These are phyloP conservation scores for Uria aalge DNA, from an alignment of 2,113 vertebrate species.

Conservation along the genomic window DNA sequence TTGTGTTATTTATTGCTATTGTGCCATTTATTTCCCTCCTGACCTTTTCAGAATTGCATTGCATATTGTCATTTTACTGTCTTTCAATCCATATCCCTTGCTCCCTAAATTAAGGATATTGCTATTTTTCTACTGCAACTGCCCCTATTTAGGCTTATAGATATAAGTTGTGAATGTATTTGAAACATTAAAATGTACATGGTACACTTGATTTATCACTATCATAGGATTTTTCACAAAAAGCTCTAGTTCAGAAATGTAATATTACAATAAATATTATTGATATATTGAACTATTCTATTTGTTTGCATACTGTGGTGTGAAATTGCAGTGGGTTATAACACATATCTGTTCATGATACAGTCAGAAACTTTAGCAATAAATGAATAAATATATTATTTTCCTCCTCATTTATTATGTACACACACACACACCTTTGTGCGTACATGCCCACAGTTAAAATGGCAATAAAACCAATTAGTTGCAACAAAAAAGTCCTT, in stretches of 20 bases:
- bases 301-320: neutral
- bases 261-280: neutral
- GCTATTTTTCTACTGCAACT: neutral
- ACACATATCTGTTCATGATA: neutral
- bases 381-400: neutral
- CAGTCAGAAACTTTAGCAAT: neutral
- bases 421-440: neutral
- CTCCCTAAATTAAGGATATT: neutral
- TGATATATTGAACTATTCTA: neutral
- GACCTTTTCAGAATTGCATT: neutral
- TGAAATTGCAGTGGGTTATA: neutral
- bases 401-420: neutral
- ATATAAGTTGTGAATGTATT: neutral
- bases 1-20: neutral
- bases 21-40: neutral
- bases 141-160: neutral
- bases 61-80: neutral
- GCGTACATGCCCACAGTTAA: neutral
- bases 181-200: neutral
- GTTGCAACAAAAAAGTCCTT: neutral
- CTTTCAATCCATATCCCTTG: neutral
- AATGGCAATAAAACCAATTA: neutral
- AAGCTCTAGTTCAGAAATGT: neutral
- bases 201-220: neutral
- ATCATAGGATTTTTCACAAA: neutral